These are phyloP conservation scores for Acrobeloides nanus DNA, from an alignment of 2,888 invertebrate species.

Conservation along the genomic window DNA sequence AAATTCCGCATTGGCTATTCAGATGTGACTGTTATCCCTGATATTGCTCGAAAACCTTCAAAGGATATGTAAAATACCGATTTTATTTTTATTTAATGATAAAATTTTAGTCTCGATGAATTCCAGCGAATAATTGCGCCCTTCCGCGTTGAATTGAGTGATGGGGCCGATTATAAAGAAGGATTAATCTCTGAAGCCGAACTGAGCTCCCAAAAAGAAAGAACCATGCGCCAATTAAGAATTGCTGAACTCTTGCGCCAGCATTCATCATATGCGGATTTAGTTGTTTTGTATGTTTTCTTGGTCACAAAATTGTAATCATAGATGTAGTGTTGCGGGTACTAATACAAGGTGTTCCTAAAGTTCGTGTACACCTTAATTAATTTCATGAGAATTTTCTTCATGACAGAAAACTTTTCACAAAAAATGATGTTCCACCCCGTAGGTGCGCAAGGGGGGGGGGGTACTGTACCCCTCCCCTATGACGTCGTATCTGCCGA, in stretches of 20 bases:
- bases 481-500: too few relatives aligned
- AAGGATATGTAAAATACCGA: conserved; percentile 64
- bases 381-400: too few relatives aligned
- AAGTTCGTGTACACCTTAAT: too few relatives aligned
- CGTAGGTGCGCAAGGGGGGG: too few relatives aligned
- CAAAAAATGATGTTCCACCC: too few relatives aligned
- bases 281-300: conserved; percentile 76
- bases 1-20: conserved; percentile 96
- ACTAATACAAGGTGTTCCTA: too few relatives aligned
- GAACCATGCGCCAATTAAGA: conserved; percentile 73
- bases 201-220: conserved; percentile 15
- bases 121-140: conserved; percentile 42
- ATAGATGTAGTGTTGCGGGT: too few relatives aligned
- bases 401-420: too few relatives aligned
- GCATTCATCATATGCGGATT: conserved; percentile 73
- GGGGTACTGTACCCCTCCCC: too few relatives aligned
- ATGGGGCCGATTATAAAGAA: too few relatives aligned
- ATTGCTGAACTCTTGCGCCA: conserved; percentile 73
- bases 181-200: conserved; percentile 25
- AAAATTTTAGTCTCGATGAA: conserved; percentile 22
- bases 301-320: too few relatives aligned
- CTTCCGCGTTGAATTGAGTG: conserved; percentile 21
- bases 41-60: conserved; percentile 77
- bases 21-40: conserved; percentile 80
- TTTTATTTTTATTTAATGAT: background rate